Evolutionary conservation across 2,113 vertebrate species (phyloP), one percentile per base, ranked within the genome.

Genomic region (Lynx canadensis): DNA sequence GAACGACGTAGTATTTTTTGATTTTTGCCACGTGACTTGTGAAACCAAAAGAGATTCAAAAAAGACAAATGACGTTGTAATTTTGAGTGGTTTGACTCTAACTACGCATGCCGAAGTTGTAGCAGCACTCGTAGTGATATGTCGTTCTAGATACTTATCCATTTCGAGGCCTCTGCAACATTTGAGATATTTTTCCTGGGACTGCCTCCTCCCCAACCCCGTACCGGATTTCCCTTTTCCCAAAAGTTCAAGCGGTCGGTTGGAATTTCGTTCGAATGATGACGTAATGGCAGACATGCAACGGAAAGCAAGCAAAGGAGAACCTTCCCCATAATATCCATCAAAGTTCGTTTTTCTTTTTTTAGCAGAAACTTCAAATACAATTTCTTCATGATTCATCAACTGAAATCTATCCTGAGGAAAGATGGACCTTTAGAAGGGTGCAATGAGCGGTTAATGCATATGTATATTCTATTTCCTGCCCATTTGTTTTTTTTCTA

Each of bases 31-130:
- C 78, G 86, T 98, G 98, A 98, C 96, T 98, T 96, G 85, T 95
- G 96, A 98, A 98, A 98, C 98, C 98, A 98, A 98, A 98, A 97
- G 98, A 95, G 41, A 93, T 60, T 93, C 84, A 97, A 98, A 95
- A 92, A 95, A 97, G 96, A 71, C 74, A 95, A 79, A 95, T 73
- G 92, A 57, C 85, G 89, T 86, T 84, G 92, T 97, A 97, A 96
- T 97, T 98, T 91, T 92, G 81, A 96, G 97, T 94, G 94, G 79
- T 94, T 97, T 98, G 95, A 94, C 41, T 0, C 45, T 76, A 71
- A 48, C 81, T 89, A 3, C 23, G 13, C 8, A 21, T 13, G 60
- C 18, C 45, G n/a, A 96, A 76, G 87, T 97, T 97, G 85, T 87
- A 57, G 29, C 66, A 57, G 36, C n/a, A 6, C 8, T 3, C 4